Evolutionary conservation across 1,140 invertebrate genomes (phyloP).

Genomic region (Eubasilissa regina): DNA sequence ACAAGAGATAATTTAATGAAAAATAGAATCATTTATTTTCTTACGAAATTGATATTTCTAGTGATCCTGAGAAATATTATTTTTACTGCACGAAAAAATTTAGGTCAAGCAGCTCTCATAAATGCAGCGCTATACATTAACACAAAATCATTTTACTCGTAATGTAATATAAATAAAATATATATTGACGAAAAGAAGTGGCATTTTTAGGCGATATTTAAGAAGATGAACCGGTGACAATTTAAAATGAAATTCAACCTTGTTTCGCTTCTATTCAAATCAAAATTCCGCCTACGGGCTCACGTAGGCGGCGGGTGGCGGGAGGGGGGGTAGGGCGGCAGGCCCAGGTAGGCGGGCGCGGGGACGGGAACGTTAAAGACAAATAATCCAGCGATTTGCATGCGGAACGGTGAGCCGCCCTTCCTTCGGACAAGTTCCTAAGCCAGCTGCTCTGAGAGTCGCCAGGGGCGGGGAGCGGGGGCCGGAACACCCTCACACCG

Average conservation of each 20-base stretch:
- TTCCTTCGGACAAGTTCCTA: conserved; percentile 35
- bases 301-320: not conserved
- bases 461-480: not conserved
- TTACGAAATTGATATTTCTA: too few relatives aligned
- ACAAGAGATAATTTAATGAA: too few relatives aligned
- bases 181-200: too few relatives aligned
- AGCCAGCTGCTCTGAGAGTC: conserved; percentile 22
- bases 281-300: conserved; percentile 4
- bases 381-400: conserved; percentile 46
- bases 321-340: not conserved
- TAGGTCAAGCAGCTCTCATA: too few relatives aligned
- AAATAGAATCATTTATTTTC: too few relatives aligned
- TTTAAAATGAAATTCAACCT: conserved; percentile 20
- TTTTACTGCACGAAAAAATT: too few relatives aligned
- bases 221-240: not conserved
- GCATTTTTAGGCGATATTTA: too few relatives aligned
- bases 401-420: conserved; percentile 32
- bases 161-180: too few relatives aligned
- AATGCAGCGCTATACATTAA: too few relatives aligned
- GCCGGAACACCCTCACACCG: not conserved
- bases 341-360: not conserved
- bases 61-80: too few relatives aligned
- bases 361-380: conserved; percentile 27
- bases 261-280: conserved; percentile 15
- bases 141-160: too few relatives aligned